Percentiles rank a stretch among this genome's conserved stretches.
phyloP scores from a whole-genome alignment of 2,888 invertebrate species.

The Hypena proboscidalis region DNA sequence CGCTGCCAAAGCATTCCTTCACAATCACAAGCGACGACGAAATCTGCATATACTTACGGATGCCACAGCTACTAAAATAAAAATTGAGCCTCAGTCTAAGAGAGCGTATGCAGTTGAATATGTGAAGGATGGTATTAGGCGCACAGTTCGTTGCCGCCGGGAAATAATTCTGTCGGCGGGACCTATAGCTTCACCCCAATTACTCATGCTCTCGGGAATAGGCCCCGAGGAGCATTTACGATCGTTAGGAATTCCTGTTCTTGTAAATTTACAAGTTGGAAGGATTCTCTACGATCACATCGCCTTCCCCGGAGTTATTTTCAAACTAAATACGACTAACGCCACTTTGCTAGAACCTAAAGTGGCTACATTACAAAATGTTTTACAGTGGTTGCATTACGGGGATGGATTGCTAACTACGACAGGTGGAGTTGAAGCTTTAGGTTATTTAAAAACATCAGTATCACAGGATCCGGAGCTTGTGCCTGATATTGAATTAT shows the following conservation, averaged over 20 bases:
- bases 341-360: slow-evolving; percentile 73
- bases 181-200: slow-evolving; percentile 94
- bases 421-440: slow-evolving; percentile 88
- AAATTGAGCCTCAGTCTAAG: slow-evolving; percentile 84
- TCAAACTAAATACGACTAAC: slow-evolving; percentile 72
- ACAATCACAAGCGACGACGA: slow-evolving; percentile 84
- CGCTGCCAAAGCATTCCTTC: slow-evolving; percentile 88
- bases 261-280: slow-evolving; percentile 88
- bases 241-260: slow-evolving; percentile 84
- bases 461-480: slow-evolving; percentile 80
- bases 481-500: slow-evolving; percentile 88
- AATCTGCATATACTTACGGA: slow-evolving; percentile 86
- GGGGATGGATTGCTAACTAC: slow-evolving; percentile 85
- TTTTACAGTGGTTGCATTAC: slow-evolving; percentile 76
- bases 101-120: slow-evolving; percentile 89
- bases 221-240: slow-evolving; percentile 85
- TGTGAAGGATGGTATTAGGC: slow-evolving; percentile 79
- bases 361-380: slow-evolving; percentile 70
- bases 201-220: slow-evolving; percentile 95
- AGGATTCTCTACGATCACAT: slow-evolving; percentile 87
- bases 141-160: slow-evolving; percentile 87
- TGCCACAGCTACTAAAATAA: slow-evolving; percentile 68
- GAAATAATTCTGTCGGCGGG: slow-evolving; percentile 95
- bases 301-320: slow-evolving; percentile 81
- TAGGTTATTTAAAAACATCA: slow-evolving; percentile 87